Evolutionary conservation across 2,888 invertebrate species (phyloP), one percentile per base, ranked within the genome.

Genomic region (Amiota mariae): DNA sequence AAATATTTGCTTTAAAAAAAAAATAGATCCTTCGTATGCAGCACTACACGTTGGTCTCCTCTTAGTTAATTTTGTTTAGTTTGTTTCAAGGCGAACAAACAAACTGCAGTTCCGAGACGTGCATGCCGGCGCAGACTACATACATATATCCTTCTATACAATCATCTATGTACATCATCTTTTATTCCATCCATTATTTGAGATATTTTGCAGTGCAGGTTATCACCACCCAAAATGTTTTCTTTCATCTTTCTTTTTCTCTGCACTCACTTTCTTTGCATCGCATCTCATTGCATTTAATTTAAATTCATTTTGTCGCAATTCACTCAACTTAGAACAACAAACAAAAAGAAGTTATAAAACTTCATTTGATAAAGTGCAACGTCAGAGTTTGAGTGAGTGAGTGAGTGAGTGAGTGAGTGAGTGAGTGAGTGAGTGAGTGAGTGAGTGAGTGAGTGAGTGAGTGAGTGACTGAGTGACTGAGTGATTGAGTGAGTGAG

Each of bases 361-460:
- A 82, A 82, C 82, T 82, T 82, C 82, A 82, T 82, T 82, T 82
- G 85, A 79, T 80, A 82, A 82, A 82, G 85, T 82, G 82, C 82
- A 83, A 77, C 77, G 77, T 82, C 82, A 85, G 79, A 72, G 76
- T 74, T 75, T 59, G 36, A 36, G 36, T 36, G 2, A 6, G n/a
- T 36, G 8, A 10, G n/a, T n/a, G n/a, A n/a, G n/a, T n/a, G n/a
- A n/a, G n/a, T 59, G 36, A 36, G 36, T 36, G 2, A 6, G n/a
- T 36, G 8, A 10, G n/a, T 59, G 36, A 36, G 36, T 36, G 2
- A 6, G n/a, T 36, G 8, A 10, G n/a, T 59, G 36, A 36, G 36
- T 36, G 2, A 6, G n/a, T 36, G 8, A 10, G n/a, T 59, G 36
- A 36, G 36, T 36, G 2, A 6, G n/a, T 36, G 8, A 10, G n/a